Conservation (phyloP, 2,113 vertebrate genomes). For the Microcebus murinus region DNA sequence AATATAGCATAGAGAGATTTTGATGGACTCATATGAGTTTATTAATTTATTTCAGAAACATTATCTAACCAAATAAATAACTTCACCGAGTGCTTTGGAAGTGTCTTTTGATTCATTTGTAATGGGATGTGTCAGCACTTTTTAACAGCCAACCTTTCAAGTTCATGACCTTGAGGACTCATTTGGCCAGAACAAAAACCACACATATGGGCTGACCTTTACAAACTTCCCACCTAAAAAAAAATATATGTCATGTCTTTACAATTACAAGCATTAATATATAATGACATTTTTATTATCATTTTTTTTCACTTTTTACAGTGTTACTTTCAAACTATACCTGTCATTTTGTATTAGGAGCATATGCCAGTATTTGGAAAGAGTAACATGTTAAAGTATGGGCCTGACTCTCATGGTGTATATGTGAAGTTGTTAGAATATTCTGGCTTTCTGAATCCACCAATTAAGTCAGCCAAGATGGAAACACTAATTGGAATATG, state of each 20-base stretch:
- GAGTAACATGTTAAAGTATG: neutral
- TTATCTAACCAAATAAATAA: neutral
- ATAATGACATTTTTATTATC: neutral
- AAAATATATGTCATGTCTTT: neutral
- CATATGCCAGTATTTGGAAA: conserved; percentile 49
- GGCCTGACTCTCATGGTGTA: neutral
- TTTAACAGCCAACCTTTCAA: neutral
- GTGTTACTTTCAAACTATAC: neutral
- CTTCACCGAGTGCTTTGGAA: neutral
- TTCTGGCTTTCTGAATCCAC: conserved; percentile 55
- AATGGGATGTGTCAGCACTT: rapidly evolving
- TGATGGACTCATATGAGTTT: neutral
- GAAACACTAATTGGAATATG: conserved; percentile 61
- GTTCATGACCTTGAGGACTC: neutral
- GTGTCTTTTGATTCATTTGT: neutral
- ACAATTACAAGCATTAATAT: neutral
- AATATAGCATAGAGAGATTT: neutral
- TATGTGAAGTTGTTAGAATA: conserved; percentile 24
- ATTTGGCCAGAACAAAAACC: neutral
- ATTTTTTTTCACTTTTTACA: neutral
- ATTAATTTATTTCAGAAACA: conserved; percentile 45
- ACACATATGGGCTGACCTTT: neutral
- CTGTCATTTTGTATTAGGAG: neutral
- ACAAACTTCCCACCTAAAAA: neutral
- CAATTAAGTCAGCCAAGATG: conserved; percentile 37